Evolutionary conservation across 2,113 vertebrate species (phyloP).

Genomic region (Orthonyx spaldingii): DNA sequence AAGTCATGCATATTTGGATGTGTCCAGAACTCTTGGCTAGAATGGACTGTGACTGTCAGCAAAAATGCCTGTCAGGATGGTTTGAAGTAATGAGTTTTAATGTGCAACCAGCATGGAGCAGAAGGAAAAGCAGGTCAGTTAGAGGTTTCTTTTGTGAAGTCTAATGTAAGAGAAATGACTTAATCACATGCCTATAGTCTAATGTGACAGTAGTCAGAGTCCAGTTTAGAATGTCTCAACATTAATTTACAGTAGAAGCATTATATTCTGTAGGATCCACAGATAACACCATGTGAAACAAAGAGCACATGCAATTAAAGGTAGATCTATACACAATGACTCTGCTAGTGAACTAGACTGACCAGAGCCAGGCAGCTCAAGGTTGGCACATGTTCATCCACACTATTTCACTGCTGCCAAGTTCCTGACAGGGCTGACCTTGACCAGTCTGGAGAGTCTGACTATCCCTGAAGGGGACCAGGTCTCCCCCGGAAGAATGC

Average conservation of each 20-base stretch:
- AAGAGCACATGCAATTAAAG: neutral
- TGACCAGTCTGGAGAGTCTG: neutral
- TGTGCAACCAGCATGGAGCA: neutral
- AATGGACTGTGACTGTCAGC: neutral
- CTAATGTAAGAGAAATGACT: slow-evolving; percentile 18
- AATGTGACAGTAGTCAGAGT: neutral
- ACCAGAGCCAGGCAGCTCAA: neutral
- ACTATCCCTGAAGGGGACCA: neutral
- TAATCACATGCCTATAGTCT: slow-evolving; percentile 1
- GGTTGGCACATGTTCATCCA: neutral
- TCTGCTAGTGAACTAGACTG: neutral
- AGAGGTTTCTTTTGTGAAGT: slow-evolving; percentile 1
- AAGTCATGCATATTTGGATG: neutral
- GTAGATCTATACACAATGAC: neutral
- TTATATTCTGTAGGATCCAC: neutral
- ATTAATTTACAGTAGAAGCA: neutral
- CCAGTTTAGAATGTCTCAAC: neutral
- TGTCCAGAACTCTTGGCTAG: slow-evolving; percentile 2
- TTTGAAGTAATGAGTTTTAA: slow-evolving; percentile 12
- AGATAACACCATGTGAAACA: slow-evolving; percentile 1
- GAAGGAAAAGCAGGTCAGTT: neutral
- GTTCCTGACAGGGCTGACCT: neutral
- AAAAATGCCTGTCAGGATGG: neutral
- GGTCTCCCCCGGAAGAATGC: neutral
- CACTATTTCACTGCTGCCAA: neutral